A percentile compares a stretch with the other conserved stretches of the same genome.
These are phyloP conservation scores for Nothoprocta perdicaria DNA, from an alignment of 2,113 vertebrate genomes.

Conservation along the genomic window DNA sequence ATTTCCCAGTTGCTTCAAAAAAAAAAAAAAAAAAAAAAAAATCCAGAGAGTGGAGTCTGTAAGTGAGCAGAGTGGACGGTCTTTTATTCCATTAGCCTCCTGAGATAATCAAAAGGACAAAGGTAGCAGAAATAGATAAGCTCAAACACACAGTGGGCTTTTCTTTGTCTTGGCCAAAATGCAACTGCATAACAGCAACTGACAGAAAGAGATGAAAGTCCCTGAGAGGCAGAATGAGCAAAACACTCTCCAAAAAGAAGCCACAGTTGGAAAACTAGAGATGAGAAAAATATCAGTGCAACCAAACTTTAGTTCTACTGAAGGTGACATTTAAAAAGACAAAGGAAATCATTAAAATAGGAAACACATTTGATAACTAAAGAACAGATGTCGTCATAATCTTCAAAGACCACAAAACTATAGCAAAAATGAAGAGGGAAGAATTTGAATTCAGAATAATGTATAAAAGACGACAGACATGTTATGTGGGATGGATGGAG, in stretches of 20 bases:
- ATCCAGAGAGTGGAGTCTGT: background rate
- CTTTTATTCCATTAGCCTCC: background rate
- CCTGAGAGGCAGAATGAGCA: background rate
- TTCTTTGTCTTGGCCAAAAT: background rate
- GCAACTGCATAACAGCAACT: background rate
- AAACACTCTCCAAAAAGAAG: background rate
- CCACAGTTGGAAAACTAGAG: background rate
- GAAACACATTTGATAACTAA: slow-evolving; percentile 63
- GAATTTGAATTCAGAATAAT: slow-evolving; percentile 50
- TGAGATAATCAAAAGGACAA: background rate
- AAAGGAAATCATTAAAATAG: slow-evolving; percentile 65
- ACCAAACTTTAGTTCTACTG: slow-evolving; percentile 3
- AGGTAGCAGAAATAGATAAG: background rate
- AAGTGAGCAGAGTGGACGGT: background rate
- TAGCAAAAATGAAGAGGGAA: slow-evolving; percentile 16
- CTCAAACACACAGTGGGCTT: background rate
- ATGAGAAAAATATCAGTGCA: background rate
- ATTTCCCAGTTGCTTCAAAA: background rate
- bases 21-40: background rate
- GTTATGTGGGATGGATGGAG: slow-evolving; percentile 19
- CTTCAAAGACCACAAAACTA: slow-evolving; percentile 57
- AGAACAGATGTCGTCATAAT: slow-evolving; percentile 57
- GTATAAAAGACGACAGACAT: slow-evolving; percentile 12
- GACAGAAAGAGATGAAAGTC: background rate
- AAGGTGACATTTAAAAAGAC: slow-evolving; percentile 47